Percentiles rank a stretch among this genome's conserved stretches.
These are phyloP conservation scores for Melanogrammus aeglefinus DNA, from an alignment of 2,797 vertebrate genomes.

Conservation along the genomic window DNA sequence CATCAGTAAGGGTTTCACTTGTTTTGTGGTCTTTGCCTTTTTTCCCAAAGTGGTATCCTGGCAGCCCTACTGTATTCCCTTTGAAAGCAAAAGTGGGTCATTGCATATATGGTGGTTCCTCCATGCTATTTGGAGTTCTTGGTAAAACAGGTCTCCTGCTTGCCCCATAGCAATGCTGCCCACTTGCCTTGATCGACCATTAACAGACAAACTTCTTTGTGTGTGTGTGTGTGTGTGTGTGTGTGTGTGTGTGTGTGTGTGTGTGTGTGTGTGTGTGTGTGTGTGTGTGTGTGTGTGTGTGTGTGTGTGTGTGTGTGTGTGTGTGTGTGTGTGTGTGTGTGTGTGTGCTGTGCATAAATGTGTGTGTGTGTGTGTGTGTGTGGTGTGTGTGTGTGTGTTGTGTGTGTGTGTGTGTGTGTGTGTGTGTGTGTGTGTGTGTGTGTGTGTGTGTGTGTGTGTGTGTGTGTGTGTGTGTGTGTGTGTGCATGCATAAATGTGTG, in stretches of 20 bases:
- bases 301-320: background rate
- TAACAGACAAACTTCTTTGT: background rate
- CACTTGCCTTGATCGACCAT: conserved; percentile 29
- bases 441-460: background rate
- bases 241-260: too few species aligned
- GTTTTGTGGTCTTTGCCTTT: background rate
- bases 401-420: background rate
- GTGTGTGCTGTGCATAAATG: too few species aligned
- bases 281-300: background rate
- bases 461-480: background rate
- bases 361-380: background rate
- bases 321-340: too few species aligned
- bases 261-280: background rate
- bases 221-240: background rate
- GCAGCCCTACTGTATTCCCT: conserved; percentile 33
- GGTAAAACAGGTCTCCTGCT: conserved; percentile 41
- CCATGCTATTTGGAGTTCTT: conserved; percentile 61
- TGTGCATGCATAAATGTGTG: background rate
- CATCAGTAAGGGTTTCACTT: background rate
- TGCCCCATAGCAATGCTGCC: conserved; percentile 18
- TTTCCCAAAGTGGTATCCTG: conserved; percentile 41
- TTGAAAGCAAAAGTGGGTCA: conserved; percentile 65
- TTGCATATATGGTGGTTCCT: conserved; percentile 64
- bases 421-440: background rate
- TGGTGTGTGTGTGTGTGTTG: background rate